These are phyloP conservation scores for Trachymyrmex septentrionalis DNA, from an alignment of 1,140 invertebrate species.

Conservation along the genomic window DNA sequence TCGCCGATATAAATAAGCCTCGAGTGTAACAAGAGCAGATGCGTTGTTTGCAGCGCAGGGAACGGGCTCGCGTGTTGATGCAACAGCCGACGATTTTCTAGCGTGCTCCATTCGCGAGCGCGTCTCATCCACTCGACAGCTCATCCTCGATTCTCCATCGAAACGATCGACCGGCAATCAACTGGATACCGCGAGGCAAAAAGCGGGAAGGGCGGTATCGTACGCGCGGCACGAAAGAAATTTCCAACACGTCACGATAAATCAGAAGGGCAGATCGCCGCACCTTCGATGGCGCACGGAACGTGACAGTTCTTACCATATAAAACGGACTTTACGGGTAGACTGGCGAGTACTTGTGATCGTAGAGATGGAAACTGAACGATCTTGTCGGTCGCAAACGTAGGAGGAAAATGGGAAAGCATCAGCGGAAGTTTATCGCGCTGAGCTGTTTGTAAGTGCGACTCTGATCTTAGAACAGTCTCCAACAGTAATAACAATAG, in stretches of 20 bases:
- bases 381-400: conserved; percentile 56
- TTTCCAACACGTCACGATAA: conserved; percentile 67
- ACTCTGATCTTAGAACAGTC: conserved; percentile 48
- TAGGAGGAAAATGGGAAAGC: conserved; percentile 49
- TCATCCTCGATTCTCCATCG: conserved; percentile 60
- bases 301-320: conserved; percentile 72
- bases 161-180: conserved; percentile 72
- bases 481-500: conserved; percentile 52
- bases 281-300: conserved; percentile 54
- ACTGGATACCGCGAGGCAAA: conserved; percentile 64
- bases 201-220: conserved; percentile 31
- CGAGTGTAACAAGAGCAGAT: conserved; percentile 27
- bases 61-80: conserved; percentile 30
- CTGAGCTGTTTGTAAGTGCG: conserved; percentile 39
- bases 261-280: conserved; percentile 66
- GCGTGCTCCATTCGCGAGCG: conserved; percentile 39
- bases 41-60: conserved; percentile 12
- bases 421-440: conserved; percentile 54
- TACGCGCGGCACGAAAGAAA: conserved; percentile 64
- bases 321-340: conserved; percentile 66
- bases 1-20: conserved; percentile 30
- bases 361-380: conserved; percentile 63
- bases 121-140: conserved; percentile 44
- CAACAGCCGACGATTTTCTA: conserved; percentile 60
- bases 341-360: conserved; percentile 30